phyloP scores from a whole-genome alignment of 2,797 vertebrate species.

The Buceros bicornis region DNA sequence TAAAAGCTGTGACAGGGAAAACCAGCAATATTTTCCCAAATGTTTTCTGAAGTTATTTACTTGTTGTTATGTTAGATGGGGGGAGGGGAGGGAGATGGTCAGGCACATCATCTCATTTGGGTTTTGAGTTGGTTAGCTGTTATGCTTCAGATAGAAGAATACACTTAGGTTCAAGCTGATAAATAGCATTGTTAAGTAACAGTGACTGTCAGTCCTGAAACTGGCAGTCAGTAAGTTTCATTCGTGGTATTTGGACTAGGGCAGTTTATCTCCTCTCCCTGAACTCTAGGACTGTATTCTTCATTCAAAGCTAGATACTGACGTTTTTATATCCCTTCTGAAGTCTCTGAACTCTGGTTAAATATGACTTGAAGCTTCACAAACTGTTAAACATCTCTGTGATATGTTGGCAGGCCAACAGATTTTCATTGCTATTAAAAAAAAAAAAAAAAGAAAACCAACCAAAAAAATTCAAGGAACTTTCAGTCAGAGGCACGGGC shows the following conservation, averaged over 20 bases:
- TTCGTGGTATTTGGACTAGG: not conserved
- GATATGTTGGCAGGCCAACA: not conserved
- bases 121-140: not conserved
- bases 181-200: not conserved
- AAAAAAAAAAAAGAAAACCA: not conserved
- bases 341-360: not conserved
- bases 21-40: not conserved
- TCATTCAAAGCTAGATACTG: not conserved
- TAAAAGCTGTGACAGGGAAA: not conserved
- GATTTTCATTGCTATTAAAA: not conserved
- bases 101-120: not conserved
- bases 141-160: not conserved
- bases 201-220: not conserved
- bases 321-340: not conserved
- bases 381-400: not conserved
- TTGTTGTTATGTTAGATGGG: not conserved
- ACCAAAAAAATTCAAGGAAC: slow-evolving; percentile 32
- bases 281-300: not conserved
- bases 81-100: not conserved
- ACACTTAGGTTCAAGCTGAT: not conserved
- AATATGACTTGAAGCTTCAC: slow-evolving; percentile 7
- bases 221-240: not conserved
- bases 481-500: slow-evolving; percentile 15
- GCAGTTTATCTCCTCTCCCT: not conserved
- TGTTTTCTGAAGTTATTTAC: not conserved